These are phyloP conservation scores for Empis stercorea DNA, from an alignment of 2,888 invertebrate genomes.

Conservation along the genomic window DNA sequence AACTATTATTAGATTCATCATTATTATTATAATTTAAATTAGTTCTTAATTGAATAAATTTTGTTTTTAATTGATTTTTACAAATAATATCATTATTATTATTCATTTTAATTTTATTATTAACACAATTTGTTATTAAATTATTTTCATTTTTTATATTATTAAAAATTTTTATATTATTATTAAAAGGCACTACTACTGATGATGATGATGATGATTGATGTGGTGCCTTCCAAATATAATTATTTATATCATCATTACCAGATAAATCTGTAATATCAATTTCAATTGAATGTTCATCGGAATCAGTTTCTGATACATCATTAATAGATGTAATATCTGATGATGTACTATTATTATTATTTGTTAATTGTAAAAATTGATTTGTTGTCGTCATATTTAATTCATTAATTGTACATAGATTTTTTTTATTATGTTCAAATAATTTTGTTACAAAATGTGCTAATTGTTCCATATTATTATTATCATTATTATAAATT, in stretches of 20 bases:
- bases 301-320: constrained; percentile 17
- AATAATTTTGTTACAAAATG: constrained; percentile 84
- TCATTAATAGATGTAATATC: constrained; percentile 16
- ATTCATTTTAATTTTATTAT: not conserved
- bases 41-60: not conserved
- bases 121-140: not conserved
- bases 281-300: constrained; percentile 37
- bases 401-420: constrained; percentile 31
- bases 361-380: too few relatives aligned
- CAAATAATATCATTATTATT: not conserved
- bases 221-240: constrained; percentile 7
- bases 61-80: not conserved
- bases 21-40: too few relatives aligned
- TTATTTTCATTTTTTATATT: too few relatives aligned
- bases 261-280: constrained; percentile 34
- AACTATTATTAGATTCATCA: too few relatives aligned
- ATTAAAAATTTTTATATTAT: too few relatives aligned
- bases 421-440: constrained; percentile 43
- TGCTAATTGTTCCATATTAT: constrained; percentile 73
- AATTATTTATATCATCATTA: constrained; percentile 21
- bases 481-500: not conserved
- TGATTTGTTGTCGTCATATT: constrained; percentile 24
- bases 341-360: constrained; percentile 6
- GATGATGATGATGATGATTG: too few relatives aligned
- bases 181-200: too few relatives aligned